Evolutionary conservation across 2,888 invertebrate genomes (phyloP).

Genomic region (Andricus curvator): DNA sequence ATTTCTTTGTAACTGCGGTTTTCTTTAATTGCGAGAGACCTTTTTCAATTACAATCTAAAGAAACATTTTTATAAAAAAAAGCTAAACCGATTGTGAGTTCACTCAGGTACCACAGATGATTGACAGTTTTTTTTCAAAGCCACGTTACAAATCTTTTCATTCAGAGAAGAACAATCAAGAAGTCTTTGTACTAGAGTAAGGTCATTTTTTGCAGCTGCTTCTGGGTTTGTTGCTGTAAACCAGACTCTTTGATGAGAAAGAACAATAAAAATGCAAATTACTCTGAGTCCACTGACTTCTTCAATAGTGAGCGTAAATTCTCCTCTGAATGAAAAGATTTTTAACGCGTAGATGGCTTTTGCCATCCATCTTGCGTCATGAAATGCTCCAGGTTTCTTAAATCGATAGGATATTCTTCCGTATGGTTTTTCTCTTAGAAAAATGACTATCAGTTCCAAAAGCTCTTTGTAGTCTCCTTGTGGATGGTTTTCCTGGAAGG

Average conservation of each 20-base stretch:
- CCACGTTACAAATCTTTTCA: too few relatives aligned
- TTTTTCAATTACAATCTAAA: not conserved
- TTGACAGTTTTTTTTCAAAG: conserved; percentile 6
- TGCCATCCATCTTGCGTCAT: conserved; percentile 61
- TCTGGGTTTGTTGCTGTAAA: too few relatives aligned
- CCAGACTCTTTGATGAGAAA: too few relatives aligned
- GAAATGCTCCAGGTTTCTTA: conserved; percentile 58
- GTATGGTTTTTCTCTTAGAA: conserved; percentile 7
- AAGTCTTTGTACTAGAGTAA: too few relatives aligned
- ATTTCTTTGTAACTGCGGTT: not conserved
- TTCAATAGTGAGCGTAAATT: too few relatives aligned
- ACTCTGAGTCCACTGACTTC: too few relatives aligned
- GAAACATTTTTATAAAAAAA: conserved; percentile 48
- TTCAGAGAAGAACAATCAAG: too few relatives aligned
- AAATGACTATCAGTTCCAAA: conserved; percentile 46
- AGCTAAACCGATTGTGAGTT: conserved; percentile 36
- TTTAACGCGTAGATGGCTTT: conserved; percentile 46
- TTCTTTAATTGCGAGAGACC: conserved; percentile 39
- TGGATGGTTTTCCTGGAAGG: not conserved
- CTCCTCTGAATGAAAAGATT: conserved; percentile 41
- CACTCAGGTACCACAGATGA: too few relatives aligned
- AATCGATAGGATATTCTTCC: conserved; percentile 47
- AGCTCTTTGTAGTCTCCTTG: conserved; percentile 61
- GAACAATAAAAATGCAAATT: too few relatives aligned
- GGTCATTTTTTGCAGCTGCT: too few relatives aligned